A percentile compares a stretch with the other conserved stretches of the same genome.
Evolutionary conservation across 2,113 vertebrate species (phyloP).

Genomic region (Myotis yumanensis): DNA sequence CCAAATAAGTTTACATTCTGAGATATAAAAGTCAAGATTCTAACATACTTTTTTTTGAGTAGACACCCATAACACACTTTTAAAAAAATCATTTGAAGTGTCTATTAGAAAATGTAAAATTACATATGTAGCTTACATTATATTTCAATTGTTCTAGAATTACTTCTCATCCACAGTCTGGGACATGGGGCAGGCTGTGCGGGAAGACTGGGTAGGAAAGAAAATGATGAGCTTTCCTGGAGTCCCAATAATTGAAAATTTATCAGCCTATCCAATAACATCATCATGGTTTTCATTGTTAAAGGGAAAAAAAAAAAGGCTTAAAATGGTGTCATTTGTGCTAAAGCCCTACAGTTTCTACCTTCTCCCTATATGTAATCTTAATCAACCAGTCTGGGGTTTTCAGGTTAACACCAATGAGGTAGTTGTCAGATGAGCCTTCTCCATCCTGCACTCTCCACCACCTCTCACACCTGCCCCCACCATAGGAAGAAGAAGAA

Average conservation of each 20-base stretch:
- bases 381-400: background rate
- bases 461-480: background rate
- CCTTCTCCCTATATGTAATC: background rate
- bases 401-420: background rate
- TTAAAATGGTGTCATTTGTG: background rate
- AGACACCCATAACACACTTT: background rate
- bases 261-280: background rate
- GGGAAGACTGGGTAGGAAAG: background rate
- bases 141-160: background rate
- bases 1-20: background rate
- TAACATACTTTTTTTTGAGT: background rate
- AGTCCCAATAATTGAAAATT: background rate
- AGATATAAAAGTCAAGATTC: background rate
- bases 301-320: background rate
- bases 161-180: background rate
- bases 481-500: background rate
- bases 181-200: rapidly evolving
- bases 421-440: background rate
- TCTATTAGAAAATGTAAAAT: background rate
- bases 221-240: background rate
- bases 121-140: background rate
- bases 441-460: background rate
- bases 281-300: background rate
- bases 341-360: background rate
- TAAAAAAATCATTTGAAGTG: background rate